Conservation (phyloP, 2,113 vertebrate species). For the Tetrax tetrax region DNA sequence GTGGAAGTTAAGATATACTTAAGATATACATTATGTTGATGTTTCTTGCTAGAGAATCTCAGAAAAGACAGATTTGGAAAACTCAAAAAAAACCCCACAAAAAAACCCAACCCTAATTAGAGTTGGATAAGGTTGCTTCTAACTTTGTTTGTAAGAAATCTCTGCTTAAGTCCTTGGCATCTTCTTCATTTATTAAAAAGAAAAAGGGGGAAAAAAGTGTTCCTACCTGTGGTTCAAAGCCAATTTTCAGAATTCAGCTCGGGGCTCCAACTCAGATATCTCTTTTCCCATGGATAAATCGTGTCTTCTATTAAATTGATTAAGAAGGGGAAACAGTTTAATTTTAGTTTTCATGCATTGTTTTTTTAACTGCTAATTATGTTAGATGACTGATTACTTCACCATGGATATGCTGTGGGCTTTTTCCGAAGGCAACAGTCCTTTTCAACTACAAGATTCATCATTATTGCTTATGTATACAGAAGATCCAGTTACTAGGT, state of each 20-base stretch:
- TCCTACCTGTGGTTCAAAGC: neutral
- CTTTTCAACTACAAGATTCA: neutral
- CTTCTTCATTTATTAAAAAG: neutral
- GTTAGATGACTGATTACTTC: slow-evolving; percentile 16
- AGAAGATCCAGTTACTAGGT: neutral
- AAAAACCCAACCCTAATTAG: neutral
- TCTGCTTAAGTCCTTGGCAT: neutral
- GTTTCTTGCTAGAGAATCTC: neutral
- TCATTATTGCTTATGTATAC: neutral
- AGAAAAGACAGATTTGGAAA: neutral
- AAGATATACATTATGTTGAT: neutral
- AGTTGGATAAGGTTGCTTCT: neutral
- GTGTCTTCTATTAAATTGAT: slow-evolving; percentile 23
- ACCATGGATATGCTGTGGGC: neutral
- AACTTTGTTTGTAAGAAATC: neutral
- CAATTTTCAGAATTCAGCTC: neutral
- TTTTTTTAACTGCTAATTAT: slow-evolving; percentile 38
- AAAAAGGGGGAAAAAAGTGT: neutral
- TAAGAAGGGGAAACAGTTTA: neutral
- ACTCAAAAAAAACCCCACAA: neutral
- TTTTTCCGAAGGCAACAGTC: neutral
- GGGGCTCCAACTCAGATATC: neutral
- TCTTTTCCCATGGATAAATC: neutral
- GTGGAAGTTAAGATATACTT: neutral
- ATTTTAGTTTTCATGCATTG: slow-evolving; percentile 12